Percentiles rank a stretch among this genome's conserved stretches.
Evolutionary conservation across 2,113 vertebrate genomes (phyloP).

Genomic region (Gobio gobio): DNA sequence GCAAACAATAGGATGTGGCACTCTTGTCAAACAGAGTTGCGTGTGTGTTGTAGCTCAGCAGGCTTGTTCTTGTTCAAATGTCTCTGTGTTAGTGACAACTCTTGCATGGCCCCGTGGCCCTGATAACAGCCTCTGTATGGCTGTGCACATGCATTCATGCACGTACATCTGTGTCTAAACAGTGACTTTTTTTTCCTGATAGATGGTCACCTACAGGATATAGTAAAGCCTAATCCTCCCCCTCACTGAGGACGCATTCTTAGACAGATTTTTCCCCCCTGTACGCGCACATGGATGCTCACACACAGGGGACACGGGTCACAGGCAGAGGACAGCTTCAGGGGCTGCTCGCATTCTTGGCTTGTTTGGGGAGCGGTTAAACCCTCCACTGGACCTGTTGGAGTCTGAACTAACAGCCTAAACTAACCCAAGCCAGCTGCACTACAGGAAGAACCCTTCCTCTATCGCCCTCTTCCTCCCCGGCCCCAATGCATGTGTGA

Average conservation of each 20-base stretch:
- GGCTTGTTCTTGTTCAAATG: slow-evolving; percentile 32
- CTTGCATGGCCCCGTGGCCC: background rate
- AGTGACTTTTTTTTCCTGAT: too few species aligned
- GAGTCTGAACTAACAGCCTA: slow-evolving; percentile 21
- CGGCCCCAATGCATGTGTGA: slow-evolving; percentile 42
- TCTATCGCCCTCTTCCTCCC: slow-evolving; percentile 19
- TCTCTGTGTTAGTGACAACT: slow-evolving; percentile 17
- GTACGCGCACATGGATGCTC: background rate
- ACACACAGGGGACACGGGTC: slow-evolving; percentile 27
- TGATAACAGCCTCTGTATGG: slow-evolving; percentile 15
- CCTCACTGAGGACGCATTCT: slow-evolving; percentile 18
- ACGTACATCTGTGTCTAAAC: background rate
- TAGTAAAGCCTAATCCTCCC: background rate
- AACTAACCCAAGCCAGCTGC: slow-evolving; percentile 50
- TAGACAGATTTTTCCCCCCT: background rate
- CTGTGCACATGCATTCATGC: background rate
- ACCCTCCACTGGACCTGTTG: background rate
- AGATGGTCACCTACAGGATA: background rate
- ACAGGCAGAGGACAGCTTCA: slow-evolving; percentile 35
- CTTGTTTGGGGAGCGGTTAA: slow-evolving; percentile 19
- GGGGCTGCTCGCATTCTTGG: slow-evolving; percentile 37
- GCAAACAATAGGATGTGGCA: background rate
- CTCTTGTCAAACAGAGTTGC: background rate
- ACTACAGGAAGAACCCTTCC: slow-evolving; percentile 49
- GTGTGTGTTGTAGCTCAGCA: slow-evolving; percentile 1